phyloP scores from a whole-genome alignment of 2,888 invertebrate genomes.

The Agrotis ipsilon region DNA sequence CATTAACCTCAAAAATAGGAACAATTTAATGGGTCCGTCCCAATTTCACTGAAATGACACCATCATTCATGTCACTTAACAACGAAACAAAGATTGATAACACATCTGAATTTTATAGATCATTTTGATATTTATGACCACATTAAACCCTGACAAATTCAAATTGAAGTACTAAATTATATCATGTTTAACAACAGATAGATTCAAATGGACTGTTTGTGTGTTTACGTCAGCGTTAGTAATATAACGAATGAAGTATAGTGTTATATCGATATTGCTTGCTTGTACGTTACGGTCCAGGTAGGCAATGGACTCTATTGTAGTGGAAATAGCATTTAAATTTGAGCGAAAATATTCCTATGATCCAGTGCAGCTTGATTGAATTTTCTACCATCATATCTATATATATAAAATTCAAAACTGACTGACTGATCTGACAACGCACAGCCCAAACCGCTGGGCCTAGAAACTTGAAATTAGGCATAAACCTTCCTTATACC shows the following conservation, averaged over 20 bases:
- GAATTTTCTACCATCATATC: no score
- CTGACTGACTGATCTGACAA: no score
- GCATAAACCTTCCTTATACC: no score
- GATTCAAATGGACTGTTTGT: conserved; percentile 50
- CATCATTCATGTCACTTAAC: conserved; percentile 37
- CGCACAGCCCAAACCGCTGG: no score
- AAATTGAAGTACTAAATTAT: conserved; percentile 67
- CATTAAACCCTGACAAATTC: conserved; percentile 66
- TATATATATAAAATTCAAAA: no score
- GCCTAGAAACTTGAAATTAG: no score
- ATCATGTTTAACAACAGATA: conserved; percentile 52
- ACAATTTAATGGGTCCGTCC: conserved; percentile 18
- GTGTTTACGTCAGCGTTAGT: conserved; percentile 47
- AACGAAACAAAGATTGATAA: conserved; percentile 62
- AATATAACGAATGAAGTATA: conserved; percentile 52
- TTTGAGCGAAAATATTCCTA: not conserved
- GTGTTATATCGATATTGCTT: conserved; percentile 26
- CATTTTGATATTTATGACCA: conserved; percentile 67
- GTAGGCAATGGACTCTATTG: conserved; percentile 5
- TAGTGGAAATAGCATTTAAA: conserved; percentile 1
- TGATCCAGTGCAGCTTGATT: no score
- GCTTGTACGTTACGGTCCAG: not conserved
- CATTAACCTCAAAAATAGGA: not conserved
- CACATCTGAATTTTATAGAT: conserved; percentile 62
- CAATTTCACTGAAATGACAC: conserved; percentile 17